These are phyloP conservation scores for Rhinogobius similis DNA, from an alignment of 2,113 vertebrate genomes.

Conservation along the genomic window DNA sequence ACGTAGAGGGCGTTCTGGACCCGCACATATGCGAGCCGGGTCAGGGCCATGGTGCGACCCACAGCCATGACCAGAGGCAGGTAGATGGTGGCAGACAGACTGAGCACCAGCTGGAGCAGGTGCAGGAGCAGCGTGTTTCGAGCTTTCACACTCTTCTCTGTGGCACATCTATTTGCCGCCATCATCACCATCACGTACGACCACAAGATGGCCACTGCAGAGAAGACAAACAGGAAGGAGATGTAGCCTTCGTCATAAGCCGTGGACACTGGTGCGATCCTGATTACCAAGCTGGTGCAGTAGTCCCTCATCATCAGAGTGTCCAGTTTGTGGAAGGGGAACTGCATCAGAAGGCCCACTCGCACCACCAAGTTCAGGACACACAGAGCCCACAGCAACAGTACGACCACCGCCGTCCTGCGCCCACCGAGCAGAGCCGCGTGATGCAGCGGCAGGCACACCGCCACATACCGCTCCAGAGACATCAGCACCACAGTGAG, in stretches of 20 bases:
- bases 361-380: constrained; percentile 9
- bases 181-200: constrained; percentile 50
- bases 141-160: constrained; percentile 42
- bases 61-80: constrained; percentile 25
- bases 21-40: not conserved
- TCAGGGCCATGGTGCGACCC: not conserved
- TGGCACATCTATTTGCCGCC: constrained; percentile 37
- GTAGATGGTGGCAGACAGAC: constrained; percentile 32
- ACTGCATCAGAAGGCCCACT: not conserved
- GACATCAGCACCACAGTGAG: constrained; percentile 57
- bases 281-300: not conserved
- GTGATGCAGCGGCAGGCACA: constrained; percentile 57
- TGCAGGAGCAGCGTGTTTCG: constrained; percentile 53
- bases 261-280: not conserved
- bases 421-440: constrained; percentile 27
- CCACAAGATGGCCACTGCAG: constrained; percentile 35
- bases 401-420: constrained; percentile 29
- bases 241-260: constrained; percentile 28
- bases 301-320: not conserved
- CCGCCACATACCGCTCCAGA: constrained; percentile 56
- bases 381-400: constrained; percentile 39
- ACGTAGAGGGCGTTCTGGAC: not conserved
- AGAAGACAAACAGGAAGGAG: constrained; percentile 32
- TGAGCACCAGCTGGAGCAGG: constrained; percentile 49
- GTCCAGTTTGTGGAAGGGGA: constrained; percentile 4